Base-by-base conservation (phyloP, 2,888 invertebrate species). In the Heliconius charithonia region DNA sequence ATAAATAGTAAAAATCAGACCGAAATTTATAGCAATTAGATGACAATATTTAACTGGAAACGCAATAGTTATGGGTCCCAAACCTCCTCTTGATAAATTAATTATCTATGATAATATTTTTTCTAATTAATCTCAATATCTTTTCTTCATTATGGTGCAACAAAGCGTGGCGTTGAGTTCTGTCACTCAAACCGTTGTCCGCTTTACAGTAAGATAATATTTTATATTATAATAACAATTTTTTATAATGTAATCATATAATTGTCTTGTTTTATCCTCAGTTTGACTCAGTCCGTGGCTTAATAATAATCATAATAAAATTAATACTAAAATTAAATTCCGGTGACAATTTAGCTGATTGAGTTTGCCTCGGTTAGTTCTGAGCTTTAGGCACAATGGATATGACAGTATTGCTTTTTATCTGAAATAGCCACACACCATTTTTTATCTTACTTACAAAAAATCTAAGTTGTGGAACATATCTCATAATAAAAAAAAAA, bases 251-350 rank as follows among this genome's bases (percentile, higher is more conserved):
- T 32, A 37, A 29, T 51, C 29, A 70, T 27, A 67, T 74, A 37
- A 76, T 69, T 77, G 75, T 70, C 69, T 74, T 74, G 70, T 77
- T 74, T 71, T 65, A 51, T 69, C 41, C 74, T 66, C 76, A 81
- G 75, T 76, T 45, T 72, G 71, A 75, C 75, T 78, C 78, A 80
- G 77, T 51, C 78, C 32, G 32, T 66, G 32, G 51, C 67, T 65
- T 72, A 29, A 29, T 29, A 29, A 29, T 29, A 29, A 29, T 29
- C 29, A 76, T 78, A 75, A 78, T 77, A 80, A 75, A 78, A 79
- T 72, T 62, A 79, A 78, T 78, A 76, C 74, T 78, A 78, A 77
- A 76, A 69, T 75, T 4, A 72, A 77, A 78, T 77, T 71, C 63
- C 72, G 75, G 75, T 76, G 73, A 75, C 76, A 78, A 77, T 80